Evolutionary conservation across 2,797 vertebrate species (phyloP), one percentile per base, ranked within the genome.

Genomic region (Austrolebias charrua): DNA sequence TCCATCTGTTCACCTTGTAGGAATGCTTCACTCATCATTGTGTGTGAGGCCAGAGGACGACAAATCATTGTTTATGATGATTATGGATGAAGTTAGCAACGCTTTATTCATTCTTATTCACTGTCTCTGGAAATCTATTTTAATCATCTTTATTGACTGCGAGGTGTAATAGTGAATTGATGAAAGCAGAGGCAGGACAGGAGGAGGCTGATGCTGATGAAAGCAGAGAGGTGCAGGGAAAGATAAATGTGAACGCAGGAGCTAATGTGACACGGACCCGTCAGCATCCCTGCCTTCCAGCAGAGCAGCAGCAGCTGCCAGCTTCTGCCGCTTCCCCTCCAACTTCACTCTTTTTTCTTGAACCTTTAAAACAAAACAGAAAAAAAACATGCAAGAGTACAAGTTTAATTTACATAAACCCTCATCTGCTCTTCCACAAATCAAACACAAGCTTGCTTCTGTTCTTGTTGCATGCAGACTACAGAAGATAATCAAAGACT

Each of bases 281-380:
- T 99, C 98, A 3, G 95, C 96, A 8, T 98, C 94, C 85, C 87
- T 95, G 70, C 91, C 92, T 71, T 90, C 83, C 79, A 99, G 85
- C 69, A 95, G 82, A 48, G 93, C 90, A 19, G 95, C 94, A 18
- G 95, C 80, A 42, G 94, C 92, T 2, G 90, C 77, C 20, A 96
- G 86, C 81, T 92, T 95, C 90, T 87, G 98, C 63, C 89, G 93
- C 84, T 92, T 96, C 81, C 96, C 95, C 79, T 95, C 95, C 69
- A 93, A 91, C 83, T 93, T 95, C 48, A 86, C 84, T 69, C 93
- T 95, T 78, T 92, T 98, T 81, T 94, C 95, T 72, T 89, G 90
- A 83, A 90, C 91, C 97, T 97, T 8, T 13, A 33, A 35, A 19
- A 38, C 50, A 20, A 20, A 19, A 38, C 1, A 14, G 38, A 9